These are phyloP conservation scores for Aricia artaxerxes DNA, from an alignment of 2,888 invertebrate genomes.

Conservation along the genomic window DNA sequence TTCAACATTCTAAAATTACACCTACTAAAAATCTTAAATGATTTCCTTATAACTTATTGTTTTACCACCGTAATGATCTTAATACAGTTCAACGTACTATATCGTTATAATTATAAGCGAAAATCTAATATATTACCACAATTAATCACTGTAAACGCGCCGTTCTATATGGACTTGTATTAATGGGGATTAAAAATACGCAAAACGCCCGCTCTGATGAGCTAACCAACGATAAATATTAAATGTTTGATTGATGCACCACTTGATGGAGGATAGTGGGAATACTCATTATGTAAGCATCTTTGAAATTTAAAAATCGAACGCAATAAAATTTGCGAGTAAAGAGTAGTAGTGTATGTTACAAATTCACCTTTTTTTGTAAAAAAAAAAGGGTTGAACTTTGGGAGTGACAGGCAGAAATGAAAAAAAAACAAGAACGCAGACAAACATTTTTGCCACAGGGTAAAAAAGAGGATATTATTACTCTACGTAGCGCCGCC, in stretches of 20 bases:
- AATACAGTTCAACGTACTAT: background rate
- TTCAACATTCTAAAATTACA: no score
- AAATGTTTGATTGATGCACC: constrained; percentile 29
- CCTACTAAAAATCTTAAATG: background rate
- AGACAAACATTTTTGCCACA: no score
- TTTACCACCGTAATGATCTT: background rate
- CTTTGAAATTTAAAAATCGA: background rate
- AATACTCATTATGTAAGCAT: background rate
- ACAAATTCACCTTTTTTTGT: no score
- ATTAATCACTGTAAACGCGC: constrained; percentile 45
- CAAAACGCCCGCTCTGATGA: constrained; percentile 51
- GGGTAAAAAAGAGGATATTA: no score
- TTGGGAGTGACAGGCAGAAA: no score
- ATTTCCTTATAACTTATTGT: background rate
- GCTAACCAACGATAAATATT: constrained; percentile 41
- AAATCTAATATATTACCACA: constrained; percentile 35
- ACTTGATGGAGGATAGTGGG: constrained; percentile 16
- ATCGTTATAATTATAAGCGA: constrained; percentile 21
- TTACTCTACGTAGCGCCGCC: no score
- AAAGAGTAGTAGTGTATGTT: background rate
- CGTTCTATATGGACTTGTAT: constrained; percentile 53
- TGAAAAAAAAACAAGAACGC: no score
- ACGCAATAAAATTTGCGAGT: background rate
- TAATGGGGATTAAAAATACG: constrained; percentile 60
- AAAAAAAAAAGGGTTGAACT: no score